These are phyloP conservation scores for Limnodromus scolopaceus DNA, from an alignment of 2,797 vertebrate genomes.

Conservation along the genomic window DNA sequence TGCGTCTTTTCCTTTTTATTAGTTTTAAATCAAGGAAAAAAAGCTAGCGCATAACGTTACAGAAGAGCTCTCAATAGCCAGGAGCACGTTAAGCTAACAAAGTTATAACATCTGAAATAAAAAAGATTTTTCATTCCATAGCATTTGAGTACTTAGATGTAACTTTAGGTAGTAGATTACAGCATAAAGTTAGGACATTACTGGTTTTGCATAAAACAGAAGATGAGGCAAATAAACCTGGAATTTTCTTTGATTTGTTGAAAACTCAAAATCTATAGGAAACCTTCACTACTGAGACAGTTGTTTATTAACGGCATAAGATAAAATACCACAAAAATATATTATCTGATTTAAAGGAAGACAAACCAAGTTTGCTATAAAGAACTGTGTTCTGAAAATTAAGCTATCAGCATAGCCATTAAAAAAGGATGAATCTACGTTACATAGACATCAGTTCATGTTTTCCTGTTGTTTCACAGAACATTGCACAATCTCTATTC, in stretches of 20 bases:
- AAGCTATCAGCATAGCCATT: background rate
- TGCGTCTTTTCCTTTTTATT: background rate
- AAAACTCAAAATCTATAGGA: background rate
- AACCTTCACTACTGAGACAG: background rate
- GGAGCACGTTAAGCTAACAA: background rate
- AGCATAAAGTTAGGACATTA: background rate
- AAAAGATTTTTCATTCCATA: background rate
- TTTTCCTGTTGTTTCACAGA: constrained; percentile 48
- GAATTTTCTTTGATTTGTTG: background rate
- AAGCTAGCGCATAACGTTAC: background rate
- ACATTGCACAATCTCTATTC: constrained; percentile 57
- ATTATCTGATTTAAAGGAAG: constrained; percentile 1
- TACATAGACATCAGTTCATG: background rate
- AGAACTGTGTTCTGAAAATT: background rate
- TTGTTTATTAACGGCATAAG: background rate
- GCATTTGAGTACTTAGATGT: background rate
- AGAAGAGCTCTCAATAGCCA: background rate
- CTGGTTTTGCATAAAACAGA: background rate
- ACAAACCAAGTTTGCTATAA: background rate
- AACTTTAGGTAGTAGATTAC: background rate
- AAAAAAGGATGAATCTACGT: background rate
- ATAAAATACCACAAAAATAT: background rate
- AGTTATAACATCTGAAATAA: background rate
- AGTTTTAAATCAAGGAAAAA: background rate
- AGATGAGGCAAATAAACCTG: background rate